Evolutionary conservation across 2,888 invertebrate species (phyloP).

Genomic region (Drosophila subsilvestris): DNA sequence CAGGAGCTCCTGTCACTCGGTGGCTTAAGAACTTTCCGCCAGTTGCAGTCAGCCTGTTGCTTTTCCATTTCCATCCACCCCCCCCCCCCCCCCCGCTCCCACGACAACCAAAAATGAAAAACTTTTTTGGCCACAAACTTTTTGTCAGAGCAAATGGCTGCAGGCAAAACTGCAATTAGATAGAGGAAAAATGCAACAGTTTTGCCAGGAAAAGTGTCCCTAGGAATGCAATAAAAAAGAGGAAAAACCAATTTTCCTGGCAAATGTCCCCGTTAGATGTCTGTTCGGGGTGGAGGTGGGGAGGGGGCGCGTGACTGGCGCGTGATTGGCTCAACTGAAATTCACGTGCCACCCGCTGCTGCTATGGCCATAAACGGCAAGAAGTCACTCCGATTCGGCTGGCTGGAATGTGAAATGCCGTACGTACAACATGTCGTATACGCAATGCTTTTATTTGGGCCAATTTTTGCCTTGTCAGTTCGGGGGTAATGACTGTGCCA

Average conservation of each 20-base stretch:
- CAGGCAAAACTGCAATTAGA: slow-evolving; percentile 44
- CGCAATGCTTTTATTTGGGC: slow-evolving; percentile 58
- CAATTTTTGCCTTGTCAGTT: slow-evolving; percentile 49
- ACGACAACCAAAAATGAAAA: slow-evolving; percentile 23
- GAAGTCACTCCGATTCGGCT: neutral
- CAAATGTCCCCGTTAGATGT: slow-evolving; percentile 15
- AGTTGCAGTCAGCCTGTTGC: slow-evolving; percentile 40
- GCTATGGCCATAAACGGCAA: slow-evolving; percentile 41
- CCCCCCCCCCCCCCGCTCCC: too few relatives aligned
- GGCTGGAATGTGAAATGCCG: slow-evolving; percentile 37
- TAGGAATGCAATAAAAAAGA: slow-evolving; percentile 21
- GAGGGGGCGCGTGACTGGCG: slow-evolving; percentile 19
- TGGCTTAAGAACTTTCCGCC: slow-evolving; percentile 42
- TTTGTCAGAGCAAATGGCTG: slow-evolving; percentile 31
- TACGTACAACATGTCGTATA: slow-evolving; percentile 51
- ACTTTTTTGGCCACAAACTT: slow-evolving; percentile 39
- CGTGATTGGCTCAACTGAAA: slow-evolving; percentile 49
- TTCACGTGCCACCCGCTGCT: slow-evolving; percentile 52
- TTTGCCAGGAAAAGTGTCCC: neutral
- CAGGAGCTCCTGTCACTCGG: slow-evolving; percentile 41
- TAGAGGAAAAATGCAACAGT: slow-evolving; percentile 32
- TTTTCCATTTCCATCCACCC: neutral
- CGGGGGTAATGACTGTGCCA: slow-evolving; percentile 36
- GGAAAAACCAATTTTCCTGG: slow-evolving; percentile 26
- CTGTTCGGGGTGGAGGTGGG: slow-evolving; percentile 20